Base-by-base conservation (phyloP, 2,888 invertebrate species). In the Catocala fraxini region DNA sequence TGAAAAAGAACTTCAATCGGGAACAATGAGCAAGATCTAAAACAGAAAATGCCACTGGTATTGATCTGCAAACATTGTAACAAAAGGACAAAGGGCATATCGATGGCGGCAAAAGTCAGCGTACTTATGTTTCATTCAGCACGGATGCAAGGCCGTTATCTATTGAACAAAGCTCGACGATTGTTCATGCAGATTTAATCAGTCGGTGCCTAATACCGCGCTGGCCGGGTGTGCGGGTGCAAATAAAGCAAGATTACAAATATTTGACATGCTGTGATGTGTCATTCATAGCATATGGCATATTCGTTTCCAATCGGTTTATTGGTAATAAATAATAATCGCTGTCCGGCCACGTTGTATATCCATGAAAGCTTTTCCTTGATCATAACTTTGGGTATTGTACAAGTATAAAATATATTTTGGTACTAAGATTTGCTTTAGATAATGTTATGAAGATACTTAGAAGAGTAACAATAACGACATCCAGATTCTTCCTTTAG, bases 181-280 rank as follows among this genome's bases (percentile, higher is more conserved):
- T 91, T 91, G 90, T 85, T 89, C 87, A 82, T 93, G 90, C 87
- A 92, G 91, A 88, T 91, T 93, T 93, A 91, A 93, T 90, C 88
- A 88, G 84, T 80, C 79, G 48, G 33, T 51, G 59, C 82, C 78
- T 83, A 82, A 82, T 81, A 74, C 70, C 46, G 62, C 11, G 42
- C 48, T 49, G 43, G 52, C 65, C 60, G 64, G 66, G 59, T 51
- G 66, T 83, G 85, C 77, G 73, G 61, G 70, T 60, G 78, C 82
- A 82, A 83, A 83, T 77, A 81, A 79, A 75, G 68, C 68, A 57
- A 68, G 66, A 57, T 71, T 68, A 58, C 68, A 63, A 71, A 53
- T 64, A 47, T 60, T 68, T 68, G 63, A 53, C 69, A 65, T 61
- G 62, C 62, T 67, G 70, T 71, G 75, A 75, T 78, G 75, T 73